Base-by-base conservation (phyloP, 2,888 invertebrate genomes). In the Digitonthophagus gazella region DNA sequence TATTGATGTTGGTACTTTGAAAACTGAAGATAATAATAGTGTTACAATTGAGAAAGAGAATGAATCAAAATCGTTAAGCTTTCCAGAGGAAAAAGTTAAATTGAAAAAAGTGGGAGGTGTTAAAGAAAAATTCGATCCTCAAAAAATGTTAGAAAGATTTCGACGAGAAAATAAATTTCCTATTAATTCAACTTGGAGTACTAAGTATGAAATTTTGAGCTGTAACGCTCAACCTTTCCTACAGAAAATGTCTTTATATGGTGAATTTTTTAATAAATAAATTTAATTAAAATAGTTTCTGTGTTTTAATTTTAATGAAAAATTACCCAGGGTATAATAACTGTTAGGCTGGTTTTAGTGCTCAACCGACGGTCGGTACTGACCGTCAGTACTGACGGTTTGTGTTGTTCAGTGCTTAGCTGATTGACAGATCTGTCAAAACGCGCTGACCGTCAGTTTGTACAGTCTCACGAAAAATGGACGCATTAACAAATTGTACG, bases 161-260 rank as follows among this genome's bases (percentile, higher is more conserved):
- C 85, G 90, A 2, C 78, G 75, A 15, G 86, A 85, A 69, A 88
- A 90, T 73, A 87, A 88, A 67, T 85, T 86, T 78, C 87, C 89
- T 68, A 85, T 86, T 4, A 89, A 90, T 77, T 83, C 85, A 71
- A 86, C 89, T 0, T 88, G 89, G 79, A 83, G 84, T 11, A 80
- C 84, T 57, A 88, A 88, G 78, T 93, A 89, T 80, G 88, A 91
- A 71, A 78, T 91, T 11, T 83, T 96, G 68, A 87, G 90, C 63
- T 96, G 96, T 76, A 90, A 90, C 65, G 91, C 93, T 1, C 94
- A 93, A 68, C 90, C 93, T 14, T 95, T 93, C 81, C 82, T 92
- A 71, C 91, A 92, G 80, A 86, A 91, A 77, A 86, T 94, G 80
- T 91, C 92, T 14, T 85, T 93, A 72, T 88, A 91, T 71, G 94